These are phyloP conservation scores for crab-eating macaque (Macaca fascicularis) DNA, from an alignment of 2,113 vertebrate species.

Conservation along the genomic window DNA sequence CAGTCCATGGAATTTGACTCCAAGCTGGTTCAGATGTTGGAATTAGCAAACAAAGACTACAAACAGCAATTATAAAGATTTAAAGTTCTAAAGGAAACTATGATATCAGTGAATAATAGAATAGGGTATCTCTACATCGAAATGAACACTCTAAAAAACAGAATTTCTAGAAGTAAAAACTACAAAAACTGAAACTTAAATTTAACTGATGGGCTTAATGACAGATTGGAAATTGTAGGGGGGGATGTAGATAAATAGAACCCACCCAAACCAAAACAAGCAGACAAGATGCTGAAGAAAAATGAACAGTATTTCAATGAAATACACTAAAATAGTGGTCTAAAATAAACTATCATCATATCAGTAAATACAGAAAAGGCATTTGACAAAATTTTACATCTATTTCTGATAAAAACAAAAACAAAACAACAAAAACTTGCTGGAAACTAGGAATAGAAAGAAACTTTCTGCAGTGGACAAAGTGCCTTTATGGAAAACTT, in stretches of 20 bases:
- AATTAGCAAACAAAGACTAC: neutral
- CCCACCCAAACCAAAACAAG: neutral
- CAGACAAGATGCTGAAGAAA: neutral
- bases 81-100: neutral
- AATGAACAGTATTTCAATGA: neutral
- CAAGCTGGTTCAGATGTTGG: neutral
- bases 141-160: neutral
- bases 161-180: neutral
- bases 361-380: neutral
- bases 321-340: neutral
- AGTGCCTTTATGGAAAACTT: neutral
- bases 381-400: neutral
- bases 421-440: neutral
- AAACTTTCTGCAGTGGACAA: neutral
- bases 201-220: neutral
- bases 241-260: neutral
- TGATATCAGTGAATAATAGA: neutral
- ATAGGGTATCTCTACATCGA: neutral
- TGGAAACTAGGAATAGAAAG: neutral
- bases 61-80: neutral
- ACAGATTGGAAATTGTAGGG: neutral
- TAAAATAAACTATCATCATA: neutral
- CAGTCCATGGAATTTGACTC: neutral
- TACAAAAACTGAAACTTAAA: neutral
- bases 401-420: neutral